Conservation (phyloP, 1,140 invertebrate species). For the silkworm (Bombyx mori) region DNA sequence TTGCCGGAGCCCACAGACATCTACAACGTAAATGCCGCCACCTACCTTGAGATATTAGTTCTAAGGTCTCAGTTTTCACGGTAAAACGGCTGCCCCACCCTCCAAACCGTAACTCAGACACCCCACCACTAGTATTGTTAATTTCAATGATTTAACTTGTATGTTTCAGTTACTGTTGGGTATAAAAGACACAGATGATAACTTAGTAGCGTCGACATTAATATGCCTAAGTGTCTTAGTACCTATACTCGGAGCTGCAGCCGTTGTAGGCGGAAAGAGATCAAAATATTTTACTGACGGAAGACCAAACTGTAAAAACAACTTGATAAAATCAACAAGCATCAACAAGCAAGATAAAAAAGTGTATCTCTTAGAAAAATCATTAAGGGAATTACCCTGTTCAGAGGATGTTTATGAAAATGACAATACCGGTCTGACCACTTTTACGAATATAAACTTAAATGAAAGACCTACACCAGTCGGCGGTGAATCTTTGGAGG, state of each 20-base stretch:
- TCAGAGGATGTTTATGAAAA: constrained; percentile 35
- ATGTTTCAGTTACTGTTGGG: constrained; percentile 80
- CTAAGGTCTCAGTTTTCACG: too few relatives aligned
- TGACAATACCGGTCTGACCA: constrained; percentile 23
- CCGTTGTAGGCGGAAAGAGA: constrained; percentile 85
- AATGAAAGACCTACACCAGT: constrained; percentile 84
- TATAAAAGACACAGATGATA: constrained; percentile 86
- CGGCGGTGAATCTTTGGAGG: constrained; percentile 81
- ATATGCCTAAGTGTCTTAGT: constrained; percentile 85
- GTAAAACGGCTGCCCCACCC: too few relatives aligned
- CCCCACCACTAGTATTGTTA: too few relatives aligned
- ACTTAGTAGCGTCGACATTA: constrained; percentile 83
- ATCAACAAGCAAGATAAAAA: constrained; percentile 15
- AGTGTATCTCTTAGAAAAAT: constrained; percentile 27
- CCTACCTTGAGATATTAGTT: too few relatives aligned
- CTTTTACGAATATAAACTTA: constrained; percentile 62
- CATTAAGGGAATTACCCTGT: constrained; percentile 40
- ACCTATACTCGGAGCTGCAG: constrained; percentile 83
- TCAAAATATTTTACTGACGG: constrained; percentile 87
- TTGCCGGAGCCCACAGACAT: too few relatives aligned
- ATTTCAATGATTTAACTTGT: constrained; percentile 7
- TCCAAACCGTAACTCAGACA: too few relatives aligned
- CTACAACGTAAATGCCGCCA: too few relatives aligned
- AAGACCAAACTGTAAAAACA: constrained; percentile 72
- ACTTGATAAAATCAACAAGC: constrained; percentile 31